phyloP scores from a whole-genome alignment of 2,888 invertebrate genomes.

The Byasa hedistus region DNA sequence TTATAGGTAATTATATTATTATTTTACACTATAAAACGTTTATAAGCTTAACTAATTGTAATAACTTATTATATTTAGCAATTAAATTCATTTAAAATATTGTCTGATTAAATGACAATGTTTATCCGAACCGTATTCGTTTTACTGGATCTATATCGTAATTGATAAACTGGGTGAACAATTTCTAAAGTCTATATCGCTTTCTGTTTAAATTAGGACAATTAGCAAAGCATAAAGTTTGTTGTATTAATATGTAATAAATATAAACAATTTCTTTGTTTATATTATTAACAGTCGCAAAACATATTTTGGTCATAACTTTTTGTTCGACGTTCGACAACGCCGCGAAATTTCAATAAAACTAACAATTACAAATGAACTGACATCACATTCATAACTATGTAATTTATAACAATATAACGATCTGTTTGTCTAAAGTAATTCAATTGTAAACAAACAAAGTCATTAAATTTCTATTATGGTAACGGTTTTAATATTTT shows the following conservation, averaged over 20 bases:
- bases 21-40: not conserved
- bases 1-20: conserved; percentile 17
- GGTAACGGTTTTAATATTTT: conserved; percentile 21
- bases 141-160: no score
- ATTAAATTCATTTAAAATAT: no score
- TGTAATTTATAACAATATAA: not conserved
- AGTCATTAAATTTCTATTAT: conserved; percentile 8
- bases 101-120: no score
- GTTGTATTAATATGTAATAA: not conserved
- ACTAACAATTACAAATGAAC: conserved; percentile 1
- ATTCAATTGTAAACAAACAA: conserved; percentile 1
- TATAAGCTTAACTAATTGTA: not conserved
- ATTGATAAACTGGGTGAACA: no score
- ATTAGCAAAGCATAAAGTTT: not conserved
- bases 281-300: not conserved
- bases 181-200: no score
- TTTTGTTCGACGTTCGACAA: not conserved
- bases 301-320: not conserved
- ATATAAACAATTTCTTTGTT: not conserved
- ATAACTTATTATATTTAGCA: not conserved
- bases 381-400: not conserved
- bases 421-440: not conserved
- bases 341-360: not conserved
- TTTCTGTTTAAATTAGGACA: no score
- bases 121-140: no score